phyloP scores from a whole-genome alignment of 1,140 invertebrate genomes.

The Drosophila prosaltans region DNA sequence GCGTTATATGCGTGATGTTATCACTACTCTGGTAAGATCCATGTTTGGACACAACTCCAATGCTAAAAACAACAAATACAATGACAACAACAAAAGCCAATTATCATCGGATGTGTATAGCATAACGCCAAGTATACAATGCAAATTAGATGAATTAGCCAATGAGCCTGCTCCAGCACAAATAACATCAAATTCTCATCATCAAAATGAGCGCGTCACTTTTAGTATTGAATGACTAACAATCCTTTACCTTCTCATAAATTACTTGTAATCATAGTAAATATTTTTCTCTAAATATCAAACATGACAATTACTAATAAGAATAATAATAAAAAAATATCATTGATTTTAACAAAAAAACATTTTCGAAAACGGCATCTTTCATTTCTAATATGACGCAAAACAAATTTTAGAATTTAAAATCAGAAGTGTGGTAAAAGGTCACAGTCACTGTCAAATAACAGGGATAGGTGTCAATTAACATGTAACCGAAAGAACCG shows the following conservation, averaged over 20 bases:
- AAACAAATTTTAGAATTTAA: neutral
- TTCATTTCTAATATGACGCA: constrained; percentile 17
- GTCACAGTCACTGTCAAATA: no score
- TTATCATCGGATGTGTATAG: constrained; percentile 62
- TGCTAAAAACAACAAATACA: constrained; percentile 2
- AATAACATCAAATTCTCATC: constrained; percentile 35
- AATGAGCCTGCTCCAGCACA: constrained; percentile 50
- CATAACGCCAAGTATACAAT: constrained; percentile 72
- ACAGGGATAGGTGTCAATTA: no score
- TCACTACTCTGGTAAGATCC: constrained; percentile 85
- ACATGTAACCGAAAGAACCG: no score
- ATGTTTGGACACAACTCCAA: constrained; percentile 50
- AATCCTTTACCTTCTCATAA: neutral
- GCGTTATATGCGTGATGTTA: constrained; percentile 85
- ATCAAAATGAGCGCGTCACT: constrained; percentile 52
- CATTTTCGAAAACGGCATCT: constrained; percentile 15
- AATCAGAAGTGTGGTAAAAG: neutral
- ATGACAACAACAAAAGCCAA: constrained; percentile 17
- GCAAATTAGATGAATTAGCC: constrained; percentile 65
- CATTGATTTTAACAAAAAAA: constrained; percentile 31
- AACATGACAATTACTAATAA: constrained; percentile 51
- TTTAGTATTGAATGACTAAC: constrained; percentile 61
- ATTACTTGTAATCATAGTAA: no score
- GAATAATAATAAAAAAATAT: constrained; percentile 49
- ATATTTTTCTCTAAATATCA: neutral